A percentile compares a stretch with the other conserved stretches of the same genome.
These are phyloP conservation scores for Rhyzopertha dominica DNA, from an alignment of 1,140 invertebrate species.

Conservation along the genomic window DNA sequence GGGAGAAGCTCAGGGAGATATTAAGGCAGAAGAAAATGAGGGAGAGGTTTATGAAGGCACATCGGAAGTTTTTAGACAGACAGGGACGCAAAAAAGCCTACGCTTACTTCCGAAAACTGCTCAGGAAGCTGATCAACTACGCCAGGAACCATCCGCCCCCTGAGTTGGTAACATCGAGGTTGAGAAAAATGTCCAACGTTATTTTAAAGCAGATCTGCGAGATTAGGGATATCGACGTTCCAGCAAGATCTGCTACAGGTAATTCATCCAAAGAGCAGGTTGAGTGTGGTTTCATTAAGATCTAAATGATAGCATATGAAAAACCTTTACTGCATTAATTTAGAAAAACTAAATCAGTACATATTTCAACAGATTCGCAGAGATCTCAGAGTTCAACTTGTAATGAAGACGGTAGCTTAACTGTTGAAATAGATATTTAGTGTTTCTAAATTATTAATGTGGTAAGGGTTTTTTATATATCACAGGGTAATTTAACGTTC, in stretches of 20 bases:
- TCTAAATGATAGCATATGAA: not conserved
- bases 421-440: no score
- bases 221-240: conserved; percentile 24
- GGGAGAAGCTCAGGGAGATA: conserved; percentile 15
- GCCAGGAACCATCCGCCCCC: conserved; percentile 27
- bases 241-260: conserved; percentile 6
- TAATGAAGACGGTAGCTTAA: no score
- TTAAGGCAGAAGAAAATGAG: conserved; percentile 22
- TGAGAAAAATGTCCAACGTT: conserved; percentile 33
- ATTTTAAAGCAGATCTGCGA: conserved; percentile 33
- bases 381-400: not conserved
- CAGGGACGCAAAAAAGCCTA: conserved; percentile 26
- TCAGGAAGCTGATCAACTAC: conserved; percentile 21
- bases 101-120: conserved; percentile 21
- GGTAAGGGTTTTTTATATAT: no score
- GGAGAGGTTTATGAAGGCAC: conserved; percentile 18
- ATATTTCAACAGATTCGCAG: not conserved
- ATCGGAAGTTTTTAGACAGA: conserved; percentile 16
- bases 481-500: no score
- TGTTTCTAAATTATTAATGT: no score
- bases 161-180: conserved; percentile 30
- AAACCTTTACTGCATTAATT: not conserved
- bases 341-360: not conserved
- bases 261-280: not conserved
- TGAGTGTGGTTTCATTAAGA: no score